Evolutionary conservation across 2,797 vertebrate genomes (phyloP).

Genomic region (Acomys russatus): DNA sequence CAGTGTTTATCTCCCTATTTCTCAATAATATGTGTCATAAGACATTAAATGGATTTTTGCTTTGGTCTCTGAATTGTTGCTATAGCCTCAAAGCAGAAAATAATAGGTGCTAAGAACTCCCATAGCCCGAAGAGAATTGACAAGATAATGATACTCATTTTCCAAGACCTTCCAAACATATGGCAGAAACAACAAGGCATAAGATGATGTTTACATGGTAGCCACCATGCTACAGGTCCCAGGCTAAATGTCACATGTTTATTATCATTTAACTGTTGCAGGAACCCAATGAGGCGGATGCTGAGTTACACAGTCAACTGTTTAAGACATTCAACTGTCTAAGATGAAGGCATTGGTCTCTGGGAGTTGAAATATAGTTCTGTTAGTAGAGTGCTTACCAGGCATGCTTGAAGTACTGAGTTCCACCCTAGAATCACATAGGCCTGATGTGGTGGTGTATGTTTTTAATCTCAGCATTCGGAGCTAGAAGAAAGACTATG

Average conservation of each 20-base stretch:
- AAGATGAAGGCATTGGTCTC: neutral
- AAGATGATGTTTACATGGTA: neutral
- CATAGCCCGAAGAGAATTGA: constrained; percentile 35
- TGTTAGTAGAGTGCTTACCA: neutral
- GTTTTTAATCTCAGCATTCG: neutral
- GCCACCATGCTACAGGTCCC: neutral
- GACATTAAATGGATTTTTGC: constrained; percentile 55
- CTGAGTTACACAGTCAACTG: neutral
- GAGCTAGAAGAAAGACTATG: neutral
- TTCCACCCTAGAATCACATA: neutral
- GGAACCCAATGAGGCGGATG: neutral
- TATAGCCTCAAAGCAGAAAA: constrained; percentile 64
- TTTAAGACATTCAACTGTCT: neutral
- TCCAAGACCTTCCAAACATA: neutral
- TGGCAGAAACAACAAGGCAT: neutral
- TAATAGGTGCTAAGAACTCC: constrained; percentile 66
- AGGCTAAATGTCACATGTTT: neutral
- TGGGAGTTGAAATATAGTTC: neutral
- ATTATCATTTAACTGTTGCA: constrained; percentile 8
- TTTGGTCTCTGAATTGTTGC: constrained; percentile 64
- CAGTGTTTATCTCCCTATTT: constrained; percentile 50
- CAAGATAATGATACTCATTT: constrained; percentile 39
- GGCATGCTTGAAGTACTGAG: too few relatives aligned
- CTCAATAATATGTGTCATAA: constrained; percentile 45
- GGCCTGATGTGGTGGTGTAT: neutral